Conservation (phyloP, 2,888 invertebrate genomes). For the Meteorus colon region DNA sequence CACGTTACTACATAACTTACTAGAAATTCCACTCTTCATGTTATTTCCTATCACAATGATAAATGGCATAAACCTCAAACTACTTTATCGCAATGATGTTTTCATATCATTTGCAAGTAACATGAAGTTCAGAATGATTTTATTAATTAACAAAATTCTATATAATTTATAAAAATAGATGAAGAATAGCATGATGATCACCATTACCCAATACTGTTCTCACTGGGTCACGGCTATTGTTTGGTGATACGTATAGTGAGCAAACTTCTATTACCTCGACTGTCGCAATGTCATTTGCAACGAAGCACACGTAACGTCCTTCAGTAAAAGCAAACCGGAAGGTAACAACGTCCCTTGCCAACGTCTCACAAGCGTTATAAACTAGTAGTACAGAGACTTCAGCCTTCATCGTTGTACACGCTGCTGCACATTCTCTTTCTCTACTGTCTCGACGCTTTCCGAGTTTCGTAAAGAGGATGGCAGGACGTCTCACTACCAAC, state of each 20-base stretch:
- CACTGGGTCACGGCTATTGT: conserved; percentile 55
- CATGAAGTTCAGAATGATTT: no score
- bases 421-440: neutral
- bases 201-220: conserved; percentile 22
- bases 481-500: conserved; percentile 42
- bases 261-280: conserved; percentile 55
- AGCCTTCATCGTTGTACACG: conserved; percentile 41
- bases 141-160: no score
- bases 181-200: conserved; percentile 7
- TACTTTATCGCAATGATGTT: no score
- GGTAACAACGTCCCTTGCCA: conserved; percentile 42
- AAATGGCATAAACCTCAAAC: no score
- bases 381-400: conserved; percentile 50
- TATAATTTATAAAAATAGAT: neutral
- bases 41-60: no score
- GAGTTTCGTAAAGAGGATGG: conserved; percentile 56
- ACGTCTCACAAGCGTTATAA: conserved; percentile 43
- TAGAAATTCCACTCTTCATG: no score
- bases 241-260: conserved; percentile 46
- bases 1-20: no score
- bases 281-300: conserved; percentile 39
- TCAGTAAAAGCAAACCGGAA: conserved; percentile 42
- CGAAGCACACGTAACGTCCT: conserved; percentile 38
- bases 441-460: conserved; percentile 43
- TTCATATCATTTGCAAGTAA: no score